A percentile compares a stretch with the other conserved stretches of the same genome.
Conservation (phyloP, 2,888 invertebrate species). For the Dione juno region DNA sequence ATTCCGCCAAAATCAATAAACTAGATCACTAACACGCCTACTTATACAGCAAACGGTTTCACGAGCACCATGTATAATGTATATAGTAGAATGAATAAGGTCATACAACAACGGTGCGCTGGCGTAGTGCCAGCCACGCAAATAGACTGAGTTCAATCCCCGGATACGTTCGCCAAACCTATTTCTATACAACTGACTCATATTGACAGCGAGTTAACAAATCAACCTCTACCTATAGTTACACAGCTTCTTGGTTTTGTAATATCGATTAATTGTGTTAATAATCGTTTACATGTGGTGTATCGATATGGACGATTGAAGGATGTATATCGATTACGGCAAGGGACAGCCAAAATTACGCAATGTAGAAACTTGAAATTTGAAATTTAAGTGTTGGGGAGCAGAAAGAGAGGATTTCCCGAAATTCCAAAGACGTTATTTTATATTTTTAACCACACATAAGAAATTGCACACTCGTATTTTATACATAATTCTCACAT, state of each 20-base stretch:
- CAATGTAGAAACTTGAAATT: neutral
- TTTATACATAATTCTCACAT: too few species aligned
- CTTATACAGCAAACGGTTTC: neutral
- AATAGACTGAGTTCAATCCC: slow-evolving; percentile 78
- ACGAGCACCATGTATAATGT: neutral
- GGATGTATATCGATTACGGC: neutral
- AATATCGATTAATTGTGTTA: neutral
- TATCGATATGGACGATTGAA: neutral
- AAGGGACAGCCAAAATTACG: too few species aligned
- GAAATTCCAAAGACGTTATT: too few species aligned
- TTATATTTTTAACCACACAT: too few species aligned
- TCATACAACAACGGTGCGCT: slow-evolving; percentile 64
- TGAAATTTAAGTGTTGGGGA: too few species aligned
- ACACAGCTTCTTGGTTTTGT: neutral
- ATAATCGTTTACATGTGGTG: slow-evolving; percentile 2
- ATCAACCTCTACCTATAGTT: neutral
- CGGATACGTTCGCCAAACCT: slow-evolving; percentile 69
- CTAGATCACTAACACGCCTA: slow-evolving; percentile 2
- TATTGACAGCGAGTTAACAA: slow-evolving; percentile 44
- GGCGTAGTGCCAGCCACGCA: slow-evolving; percentile 66
- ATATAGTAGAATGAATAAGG: slow-evolving; percentile 56
- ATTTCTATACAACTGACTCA: slow-evolving; percentile 72
- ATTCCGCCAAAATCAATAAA: neutral
- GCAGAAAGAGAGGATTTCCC: too few species aligned
- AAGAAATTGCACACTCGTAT: too few species aligned